Conservation (phyloP, 1,140 invertebrate genomes). For the Centruroides vittatus region DNA sequence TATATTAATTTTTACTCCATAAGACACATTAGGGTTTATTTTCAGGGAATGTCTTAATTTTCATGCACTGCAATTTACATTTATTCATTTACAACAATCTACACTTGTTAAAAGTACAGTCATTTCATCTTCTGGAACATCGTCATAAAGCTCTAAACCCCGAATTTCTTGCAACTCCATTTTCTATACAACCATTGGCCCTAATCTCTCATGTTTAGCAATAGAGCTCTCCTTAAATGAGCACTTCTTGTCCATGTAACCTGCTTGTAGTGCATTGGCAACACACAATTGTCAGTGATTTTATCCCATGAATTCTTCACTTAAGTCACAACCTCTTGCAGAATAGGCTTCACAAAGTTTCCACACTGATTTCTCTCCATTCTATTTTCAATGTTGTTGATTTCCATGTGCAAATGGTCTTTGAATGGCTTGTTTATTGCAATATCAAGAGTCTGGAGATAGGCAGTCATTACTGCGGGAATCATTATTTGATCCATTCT, state of each 20-base stretch:
- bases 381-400: neutral
- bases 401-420: too few relatives aligned
- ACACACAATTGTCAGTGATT: constrained; percentile 1
- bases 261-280: constrained; percentile 1
- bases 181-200: neutral
- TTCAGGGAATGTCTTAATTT: neutral
- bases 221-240: constrained; percentile 5
- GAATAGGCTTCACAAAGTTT: neutral
- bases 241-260: constrained; percentile 7
- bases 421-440: too few relatives aligned
- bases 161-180: constrained; percentile 1
- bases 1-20: too few relatives aligned
- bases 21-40: too few relatives aligned
- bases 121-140: neutral
- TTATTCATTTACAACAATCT: neutral
- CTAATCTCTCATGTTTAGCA: neutral
- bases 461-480: neutral
- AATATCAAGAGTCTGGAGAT: neutral
- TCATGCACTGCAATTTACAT: neutral
- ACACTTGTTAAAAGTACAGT: neutral
- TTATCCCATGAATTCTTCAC: neutral
- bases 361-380: constrained; percentile 1
- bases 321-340: constrained; percentile 1
- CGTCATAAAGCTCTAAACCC: neutral
- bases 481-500: neutral